phyloP scores from a whole-genome alignment of 2,113 vertebrate genomes.

The Python bivittatus region DNA sequence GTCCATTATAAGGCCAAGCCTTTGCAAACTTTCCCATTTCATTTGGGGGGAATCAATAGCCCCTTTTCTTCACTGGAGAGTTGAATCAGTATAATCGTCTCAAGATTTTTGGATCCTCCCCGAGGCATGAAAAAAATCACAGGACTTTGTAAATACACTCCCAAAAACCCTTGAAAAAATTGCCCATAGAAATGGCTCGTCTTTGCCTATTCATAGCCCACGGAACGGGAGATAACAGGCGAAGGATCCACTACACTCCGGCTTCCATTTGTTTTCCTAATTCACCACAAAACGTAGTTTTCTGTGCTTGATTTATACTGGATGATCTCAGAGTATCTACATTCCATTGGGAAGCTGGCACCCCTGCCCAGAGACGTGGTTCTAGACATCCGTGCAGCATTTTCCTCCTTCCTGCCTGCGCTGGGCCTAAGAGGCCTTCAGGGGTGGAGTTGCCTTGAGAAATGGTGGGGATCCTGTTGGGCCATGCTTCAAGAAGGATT shows the following conservation, averaged over 20 bases:
- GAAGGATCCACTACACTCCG: not conserved
- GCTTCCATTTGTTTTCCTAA: not conserved
- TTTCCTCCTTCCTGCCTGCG: not conserved
- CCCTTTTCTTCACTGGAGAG: not conserved
- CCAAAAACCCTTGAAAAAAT: not conserved
- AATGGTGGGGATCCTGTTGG: not conserved
- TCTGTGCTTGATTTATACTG: not conserved
- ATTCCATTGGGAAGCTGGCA: not conserved
- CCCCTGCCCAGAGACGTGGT: not conserved
- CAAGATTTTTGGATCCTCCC: not conserved
- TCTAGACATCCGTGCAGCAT: rapidly evolving
- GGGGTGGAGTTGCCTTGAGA: not conserved
- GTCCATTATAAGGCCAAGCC: constrained; percentile 18
- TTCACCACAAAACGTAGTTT: not conserved
- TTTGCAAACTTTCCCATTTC: constrained; percentile 16
- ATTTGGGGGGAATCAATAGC: not conserved
- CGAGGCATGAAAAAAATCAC: not conserved
- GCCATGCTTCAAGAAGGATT: not conserved
- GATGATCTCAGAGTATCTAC: not conserved
- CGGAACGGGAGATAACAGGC: not conserved
- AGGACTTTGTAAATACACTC: not conserved
- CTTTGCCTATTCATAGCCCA: not conserved
- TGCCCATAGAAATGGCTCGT: too few species aligned
- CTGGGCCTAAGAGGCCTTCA: not conserved
- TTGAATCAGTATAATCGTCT: not conserved